Evolutionary conservation across 2,113 vertebrate species (phyloP).

Genomic region (Arvicanthis niloticus): DNA sequence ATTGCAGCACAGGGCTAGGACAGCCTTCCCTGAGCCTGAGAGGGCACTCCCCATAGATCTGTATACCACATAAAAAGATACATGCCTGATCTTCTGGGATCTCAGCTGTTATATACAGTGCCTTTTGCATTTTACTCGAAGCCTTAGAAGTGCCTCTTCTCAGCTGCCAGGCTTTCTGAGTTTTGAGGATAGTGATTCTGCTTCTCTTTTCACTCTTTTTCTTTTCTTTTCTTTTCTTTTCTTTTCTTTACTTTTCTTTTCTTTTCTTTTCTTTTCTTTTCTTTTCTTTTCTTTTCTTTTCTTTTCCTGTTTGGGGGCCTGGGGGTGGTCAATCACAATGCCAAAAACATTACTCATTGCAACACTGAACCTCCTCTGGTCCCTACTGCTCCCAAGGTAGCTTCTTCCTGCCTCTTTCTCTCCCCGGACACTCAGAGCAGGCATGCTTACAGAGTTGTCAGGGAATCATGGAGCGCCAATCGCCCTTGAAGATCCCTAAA

Average conservation of each 20-base stretch:
- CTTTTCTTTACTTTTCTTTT: too few relatives aligned
- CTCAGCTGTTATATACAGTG: not conserved
- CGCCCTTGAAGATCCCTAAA: slow-evolving; percentile 31
- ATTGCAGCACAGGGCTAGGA: rapidly evolving
- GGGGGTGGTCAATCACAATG: not conserved
- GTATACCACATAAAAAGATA: not conserved
- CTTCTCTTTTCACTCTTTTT: not conserved
- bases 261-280: too few relatives aligned
- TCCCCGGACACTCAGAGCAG: not conserved
- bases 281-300: not conserved
- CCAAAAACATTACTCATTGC: not conserved
- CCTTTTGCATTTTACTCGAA: slow-evolving; percentile 52
- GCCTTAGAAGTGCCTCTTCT: slow-evolving; percentile 30
- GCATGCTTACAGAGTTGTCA: slow-evolving; percentile 1
- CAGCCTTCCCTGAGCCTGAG: not conserved
- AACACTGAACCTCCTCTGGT: not conserved
- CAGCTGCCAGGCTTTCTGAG: slow-evolving; percentile 12
- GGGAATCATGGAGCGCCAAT: not conserved
- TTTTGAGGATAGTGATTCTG: not conserved
- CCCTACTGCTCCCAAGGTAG: not conserved
- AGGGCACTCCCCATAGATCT: not conserved
- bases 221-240: not conserved
- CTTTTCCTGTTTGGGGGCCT: not conserved
- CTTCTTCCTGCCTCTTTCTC: not conserved
- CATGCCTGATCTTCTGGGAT: not conserved